Evolutionary conservation across 2,113 vertebrate genomes (phyloP).

Genomic region (Phalacrocorax aristotelis): DNA sequence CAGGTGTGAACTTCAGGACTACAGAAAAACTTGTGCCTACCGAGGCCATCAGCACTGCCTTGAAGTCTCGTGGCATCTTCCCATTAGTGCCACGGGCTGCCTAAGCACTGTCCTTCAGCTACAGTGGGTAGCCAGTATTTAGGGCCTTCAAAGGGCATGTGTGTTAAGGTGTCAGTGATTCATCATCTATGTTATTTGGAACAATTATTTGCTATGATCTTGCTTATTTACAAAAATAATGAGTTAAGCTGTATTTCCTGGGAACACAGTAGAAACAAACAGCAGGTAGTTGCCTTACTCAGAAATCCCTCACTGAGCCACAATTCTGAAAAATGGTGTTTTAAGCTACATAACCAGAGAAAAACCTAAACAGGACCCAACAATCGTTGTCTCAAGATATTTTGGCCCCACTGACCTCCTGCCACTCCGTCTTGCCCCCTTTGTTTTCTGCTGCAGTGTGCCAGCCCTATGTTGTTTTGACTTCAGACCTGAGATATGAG

Average conservation of each 20-base stretch:
- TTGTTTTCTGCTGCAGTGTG: not conserved
- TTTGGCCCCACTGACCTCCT: not conserved
- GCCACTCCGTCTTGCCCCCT: not conserved
- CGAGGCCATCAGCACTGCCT: not conserved
- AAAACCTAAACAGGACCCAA: not conserved
- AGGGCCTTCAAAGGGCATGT: not conserved
- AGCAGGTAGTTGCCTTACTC: conserved; percentile 10
- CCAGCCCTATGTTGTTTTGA: not conserved
- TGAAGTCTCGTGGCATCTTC: not conserved
- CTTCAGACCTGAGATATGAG: not conserved
- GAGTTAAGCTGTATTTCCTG: not conserved
- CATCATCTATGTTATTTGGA: not conserved
- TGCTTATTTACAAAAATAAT: conserved; percentile 12
- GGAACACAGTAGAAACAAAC: conserved; percentile 10
- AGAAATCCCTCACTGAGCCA: not conserved
- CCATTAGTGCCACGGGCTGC: not conserved
- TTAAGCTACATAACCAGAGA: not conserved
- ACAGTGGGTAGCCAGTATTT: not conserved
- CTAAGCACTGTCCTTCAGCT: not conserved
- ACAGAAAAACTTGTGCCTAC: not conserved
- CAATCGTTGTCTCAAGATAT: not conserved
- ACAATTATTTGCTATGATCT: not conserved
- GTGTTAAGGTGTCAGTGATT: not conserved
- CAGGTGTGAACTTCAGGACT: not conserved
- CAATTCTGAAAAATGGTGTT: not conserved